phyloP scores from a whole-genome alignment of 2,797 vertebrate species.

The Alfaro cultratus region DNA sequence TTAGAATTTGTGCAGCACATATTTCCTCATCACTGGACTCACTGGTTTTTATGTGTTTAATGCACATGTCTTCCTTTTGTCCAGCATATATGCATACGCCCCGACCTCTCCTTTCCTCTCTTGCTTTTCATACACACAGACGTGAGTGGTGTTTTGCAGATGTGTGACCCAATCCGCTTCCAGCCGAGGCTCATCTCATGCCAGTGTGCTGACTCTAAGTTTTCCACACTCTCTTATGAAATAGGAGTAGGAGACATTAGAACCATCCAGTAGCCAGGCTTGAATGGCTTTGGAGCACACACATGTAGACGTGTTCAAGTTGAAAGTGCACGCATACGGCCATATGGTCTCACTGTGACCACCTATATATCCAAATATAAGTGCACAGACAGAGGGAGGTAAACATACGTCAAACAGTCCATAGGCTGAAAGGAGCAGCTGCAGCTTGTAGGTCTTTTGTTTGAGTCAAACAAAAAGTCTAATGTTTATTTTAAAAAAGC shows the following conservation, averaged over 20 bases:
- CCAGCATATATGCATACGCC: constrained; percentile 20
- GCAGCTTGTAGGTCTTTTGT: constrained; percentile 16
- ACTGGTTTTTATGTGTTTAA: constrained; percentile 1
- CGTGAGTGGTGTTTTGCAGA: constrained; percentile 64
- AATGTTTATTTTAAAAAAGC: constrained; percentile 42
- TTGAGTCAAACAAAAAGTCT: constrained; percentile 7
- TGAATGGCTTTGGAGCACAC: constrained; percentile 54
- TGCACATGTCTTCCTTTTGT: constrained; percentile 21
- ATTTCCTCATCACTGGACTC: constrained; percentile 3
- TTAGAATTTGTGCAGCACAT: constrained; percentile 14
- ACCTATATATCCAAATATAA: not conserved
- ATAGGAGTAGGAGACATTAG: constrained; percentile 75
- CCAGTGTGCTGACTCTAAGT: constrained; percentile 79
- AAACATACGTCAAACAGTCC: constrained; percentile 12
- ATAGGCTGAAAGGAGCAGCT: constrained; percentile 28
- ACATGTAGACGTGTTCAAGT: constrained; percentile 23
- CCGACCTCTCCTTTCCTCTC: constrained; percentile 7
- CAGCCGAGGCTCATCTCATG: constrained; percentile 68
- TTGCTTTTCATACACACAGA: constrained; percentile 17
- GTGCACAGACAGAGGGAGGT: constrained; percentile 3
- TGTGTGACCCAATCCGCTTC: constrained; percentile 77
- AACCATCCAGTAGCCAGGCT: constrained; percentile 63
- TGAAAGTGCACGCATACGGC: constrained; percentile 24
- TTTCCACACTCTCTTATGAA: constrained; percentile 83
- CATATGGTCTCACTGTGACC: not conserved